These are phyloP conservation scores for Sturnus vulgaris DNA, from an alignment of 2,113 vertebrate species.

Conservation along the genomic window DNA sequence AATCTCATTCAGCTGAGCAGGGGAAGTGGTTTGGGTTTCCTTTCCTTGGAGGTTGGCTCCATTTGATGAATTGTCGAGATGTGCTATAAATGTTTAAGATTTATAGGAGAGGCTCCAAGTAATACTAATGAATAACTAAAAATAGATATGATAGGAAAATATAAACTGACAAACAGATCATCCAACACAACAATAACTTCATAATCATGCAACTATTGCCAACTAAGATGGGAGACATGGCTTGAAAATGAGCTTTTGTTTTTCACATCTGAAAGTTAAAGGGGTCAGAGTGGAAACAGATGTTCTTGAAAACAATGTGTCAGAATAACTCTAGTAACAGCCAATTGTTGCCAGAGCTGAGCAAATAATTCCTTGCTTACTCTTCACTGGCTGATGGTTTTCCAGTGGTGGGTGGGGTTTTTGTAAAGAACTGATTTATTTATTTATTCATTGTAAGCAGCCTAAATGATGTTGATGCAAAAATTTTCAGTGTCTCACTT, in stretches of 20 bases:
- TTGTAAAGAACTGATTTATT: neutral
- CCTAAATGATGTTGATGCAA: neutral
- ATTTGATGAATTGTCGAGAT: conserved; percentile 56
- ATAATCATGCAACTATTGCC: conserved; percentile 32
- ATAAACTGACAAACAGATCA: conserved; percentile 53
- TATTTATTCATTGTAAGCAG: neutral
- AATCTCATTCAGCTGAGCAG: conserved; percentile 49
- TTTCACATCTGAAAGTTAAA: conserved; percentile 64
- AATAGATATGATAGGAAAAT: conserved; percentile 62
- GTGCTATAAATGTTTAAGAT: conserved; percentile 61
- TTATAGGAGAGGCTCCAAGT: conserved; percentile 37
- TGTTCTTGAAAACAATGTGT: conserved; percentile 44
- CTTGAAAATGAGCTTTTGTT: conserved; percentile 63
- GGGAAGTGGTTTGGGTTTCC: conserved; percentile 60
- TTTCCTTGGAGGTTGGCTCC: conserved; percentile 54
- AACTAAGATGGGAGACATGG: conserved; percentile 41
- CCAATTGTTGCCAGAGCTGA: neutral
- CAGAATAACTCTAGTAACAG: conserved; percentile 31
- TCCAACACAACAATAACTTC: conserved; percentile 48
- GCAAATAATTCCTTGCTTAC: conserved; percentile 32
- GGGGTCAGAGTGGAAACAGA: conserved; percentile 38
- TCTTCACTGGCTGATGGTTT: neutral
- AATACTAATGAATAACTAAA: conserved; percentile 60
- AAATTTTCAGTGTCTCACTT: neutral
- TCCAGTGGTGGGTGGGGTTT: neutral